These are phyloP conservation scores for Gallinago paraguaiae DNA, from an alignment of 2,113 vertebrate species.

Conservation along the genomic window DNA sequence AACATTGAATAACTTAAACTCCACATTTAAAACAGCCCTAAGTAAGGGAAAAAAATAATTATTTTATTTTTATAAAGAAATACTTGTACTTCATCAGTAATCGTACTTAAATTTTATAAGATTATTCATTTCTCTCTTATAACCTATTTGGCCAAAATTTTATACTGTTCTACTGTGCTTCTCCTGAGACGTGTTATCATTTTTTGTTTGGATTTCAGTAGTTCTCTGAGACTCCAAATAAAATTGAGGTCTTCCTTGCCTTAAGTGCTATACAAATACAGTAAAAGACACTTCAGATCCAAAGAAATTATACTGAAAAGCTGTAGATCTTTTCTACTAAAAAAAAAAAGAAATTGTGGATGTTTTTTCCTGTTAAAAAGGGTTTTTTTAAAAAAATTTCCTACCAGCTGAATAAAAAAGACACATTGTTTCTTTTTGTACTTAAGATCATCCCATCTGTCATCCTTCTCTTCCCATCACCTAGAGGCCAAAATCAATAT, in stretches of 20 bases:
- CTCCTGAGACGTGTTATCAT: neutral
- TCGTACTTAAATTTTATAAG: neutral
- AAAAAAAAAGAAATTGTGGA: too few relatives aligned
- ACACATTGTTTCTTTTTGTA: neutral
- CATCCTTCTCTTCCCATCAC: neutral
- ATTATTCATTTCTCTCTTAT: neutral
- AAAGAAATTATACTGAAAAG: neutral
- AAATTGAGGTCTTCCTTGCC: neutral
- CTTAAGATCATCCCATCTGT: neutral
- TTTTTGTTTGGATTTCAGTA: neutral
- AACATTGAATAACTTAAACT: neutral
- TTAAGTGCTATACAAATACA: neutral
- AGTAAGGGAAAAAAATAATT: neutral
- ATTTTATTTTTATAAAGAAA: neutral
- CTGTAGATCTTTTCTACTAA: neutral
- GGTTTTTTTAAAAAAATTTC: fast-evolving
- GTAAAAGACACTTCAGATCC: neutral
- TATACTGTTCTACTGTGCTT: neutral
- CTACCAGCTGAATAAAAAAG: neutral
- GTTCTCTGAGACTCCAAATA: neutral
- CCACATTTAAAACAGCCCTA: neutral
- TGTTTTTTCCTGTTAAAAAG: neutral
- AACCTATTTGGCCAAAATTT: neutral
- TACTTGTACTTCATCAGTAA: neutral
- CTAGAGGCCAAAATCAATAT: neutral